Percentiles rank a stretch among this genome's conserved stretches.
Evolutionary conservation across 2,113 vertebrate species (phyloP).

Genomic region (Rhynchopsitta pachyrhyncha): DNA sequence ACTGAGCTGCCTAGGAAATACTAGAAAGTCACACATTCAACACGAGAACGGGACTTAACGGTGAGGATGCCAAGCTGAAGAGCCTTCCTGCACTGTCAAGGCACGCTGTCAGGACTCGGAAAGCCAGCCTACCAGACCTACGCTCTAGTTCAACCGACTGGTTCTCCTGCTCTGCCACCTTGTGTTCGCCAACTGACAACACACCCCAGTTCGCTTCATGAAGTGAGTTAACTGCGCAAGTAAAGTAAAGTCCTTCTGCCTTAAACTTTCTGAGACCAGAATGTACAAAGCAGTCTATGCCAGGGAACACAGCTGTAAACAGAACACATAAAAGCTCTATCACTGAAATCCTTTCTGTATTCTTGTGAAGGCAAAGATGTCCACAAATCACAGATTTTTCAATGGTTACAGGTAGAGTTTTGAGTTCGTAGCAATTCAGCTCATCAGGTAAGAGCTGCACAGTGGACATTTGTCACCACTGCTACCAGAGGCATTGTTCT

Average conservation of each 20-base stretch:
- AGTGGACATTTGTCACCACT: neutral
- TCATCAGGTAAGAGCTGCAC: neutral
- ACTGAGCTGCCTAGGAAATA: neutral
- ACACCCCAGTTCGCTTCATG: neutral
- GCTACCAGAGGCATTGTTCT: neutral
- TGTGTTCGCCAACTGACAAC: neutral
- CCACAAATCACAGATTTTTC: neutral
- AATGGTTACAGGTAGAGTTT: neutral
- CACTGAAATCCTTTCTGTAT: neutral
- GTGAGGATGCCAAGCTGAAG: neutral
- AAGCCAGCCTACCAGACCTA: neutral
- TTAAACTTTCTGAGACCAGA: neutral
- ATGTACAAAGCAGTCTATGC: fast-evolving
- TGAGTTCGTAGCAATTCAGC: neutral
- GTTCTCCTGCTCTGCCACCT: neutral
- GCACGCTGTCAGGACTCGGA: fast-evolving
- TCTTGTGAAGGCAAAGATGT: neutral
- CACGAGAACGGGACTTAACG: neutral
- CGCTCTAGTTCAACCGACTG: fast-evolving
- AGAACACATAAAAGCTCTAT: fast-evolving
- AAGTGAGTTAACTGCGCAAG: fast-evolving
- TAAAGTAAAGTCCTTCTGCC: fast-evolving
- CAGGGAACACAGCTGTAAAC: neutral
- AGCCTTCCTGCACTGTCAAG: neutral
- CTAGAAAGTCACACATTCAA: neutral